Evolutionary conservation across 2,113 vertebrate genomes (phyloP).

Genomic region (Miniopterus natalensis): DNA sequence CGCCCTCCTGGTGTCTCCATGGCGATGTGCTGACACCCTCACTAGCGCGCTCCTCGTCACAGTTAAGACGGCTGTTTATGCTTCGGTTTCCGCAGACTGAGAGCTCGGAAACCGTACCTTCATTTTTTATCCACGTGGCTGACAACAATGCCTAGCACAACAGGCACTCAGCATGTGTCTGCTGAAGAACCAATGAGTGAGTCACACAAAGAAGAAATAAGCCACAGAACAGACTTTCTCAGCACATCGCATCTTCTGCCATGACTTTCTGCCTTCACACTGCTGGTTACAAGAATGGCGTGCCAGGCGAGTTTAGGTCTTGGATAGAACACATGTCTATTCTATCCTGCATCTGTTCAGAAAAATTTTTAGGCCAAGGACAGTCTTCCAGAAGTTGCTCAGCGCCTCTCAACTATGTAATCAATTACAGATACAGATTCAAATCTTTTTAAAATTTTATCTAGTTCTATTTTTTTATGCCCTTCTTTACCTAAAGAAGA

Average conservation of each 20-base stretch:
- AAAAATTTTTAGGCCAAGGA: not conserved
- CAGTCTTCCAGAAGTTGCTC: not conserved
- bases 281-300: not conserved
- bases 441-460: not conserved
- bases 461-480: not conserved
- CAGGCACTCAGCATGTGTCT: not conserved
- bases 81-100: not conserved
- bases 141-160: not conserved
- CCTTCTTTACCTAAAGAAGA: slow-evolving; percentile 44
- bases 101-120: not conserved
- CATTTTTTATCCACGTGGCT: not conserved
- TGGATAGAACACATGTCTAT: not conserved
- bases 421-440: not conserved
- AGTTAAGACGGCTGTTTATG: slow-evolving; percentile 40
- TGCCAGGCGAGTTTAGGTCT: not conserved
- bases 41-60: slow-evolving; percentile 26
- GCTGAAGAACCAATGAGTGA: not conserved
- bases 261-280: not conserved
- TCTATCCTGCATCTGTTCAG: not conserved
- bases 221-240: not conserved
- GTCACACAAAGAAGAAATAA: not conserved
- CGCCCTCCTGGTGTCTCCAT: slow-evolving; percentile 67
- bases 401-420: not conserved
- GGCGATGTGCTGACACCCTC: slow-evolving; percentile 56
- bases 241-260: not conserved